Conservation (phyloP, 1,140 invertebrate genomes). For the Formica exsecta region DNA sequence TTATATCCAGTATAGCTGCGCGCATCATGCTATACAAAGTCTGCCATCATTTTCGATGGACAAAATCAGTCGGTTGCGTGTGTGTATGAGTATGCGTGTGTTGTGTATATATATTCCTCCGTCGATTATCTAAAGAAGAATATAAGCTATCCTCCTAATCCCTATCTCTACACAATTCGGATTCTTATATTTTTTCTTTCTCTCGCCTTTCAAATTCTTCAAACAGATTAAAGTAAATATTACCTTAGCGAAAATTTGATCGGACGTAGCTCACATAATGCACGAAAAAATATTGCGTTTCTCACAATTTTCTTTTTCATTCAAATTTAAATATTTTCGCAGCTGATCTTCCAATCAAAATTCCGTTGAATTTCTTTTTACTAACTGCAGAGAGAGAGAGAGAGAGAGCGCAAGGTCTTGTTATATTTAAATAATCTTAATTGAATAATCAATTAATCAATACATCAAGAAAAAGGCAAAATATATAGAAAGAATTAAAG, state of each 20-base stretch:
- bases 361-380: not conserved
- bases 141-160: not conserved
- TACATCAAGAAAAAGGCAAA: slow-evolving; percentile 8
- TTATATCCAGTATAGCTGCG: slow-evolving; percentile 75
- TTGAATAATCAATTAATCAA: slow-evolving; percentile 43
- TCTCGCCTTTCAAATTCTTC: not conserved
- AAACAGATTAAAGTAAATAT: slow-evolving; percentile 48
- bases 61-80: slow-evolving; percentile 10
- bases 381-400: not conserved
- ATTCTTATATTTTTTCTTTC: not conserved
- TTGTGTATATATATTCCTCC: not conserved
- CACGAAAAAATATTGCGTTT: too few species aligned
- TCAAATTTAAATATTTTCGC: slow-evolving; percentile 34
- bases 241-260: slow-evolving; percentile 24
- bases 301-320: not conserved
- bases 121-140: not conserved
- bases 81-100: not conserved
- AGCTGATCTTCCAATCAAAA: slow-evolving; percentile 6
- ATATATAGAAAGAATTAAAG: slow-evolving; percentile 31
- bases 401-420: too few species aligned
- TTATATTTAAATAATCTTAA: slow-evolving; percentile 19
- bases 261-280: not conserved
- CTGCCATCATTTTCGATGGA: slow-evolving; percentile 2
- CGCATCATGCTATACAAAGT: slow-evolving; percentile 49
- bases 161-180: too few species aligned